Evolutionary conservation across 2,797 vertebrate genomes (phyloP), one percentile per base, ranked within the genome.

Genomic region (Peromyscus nudipes): DNA sequence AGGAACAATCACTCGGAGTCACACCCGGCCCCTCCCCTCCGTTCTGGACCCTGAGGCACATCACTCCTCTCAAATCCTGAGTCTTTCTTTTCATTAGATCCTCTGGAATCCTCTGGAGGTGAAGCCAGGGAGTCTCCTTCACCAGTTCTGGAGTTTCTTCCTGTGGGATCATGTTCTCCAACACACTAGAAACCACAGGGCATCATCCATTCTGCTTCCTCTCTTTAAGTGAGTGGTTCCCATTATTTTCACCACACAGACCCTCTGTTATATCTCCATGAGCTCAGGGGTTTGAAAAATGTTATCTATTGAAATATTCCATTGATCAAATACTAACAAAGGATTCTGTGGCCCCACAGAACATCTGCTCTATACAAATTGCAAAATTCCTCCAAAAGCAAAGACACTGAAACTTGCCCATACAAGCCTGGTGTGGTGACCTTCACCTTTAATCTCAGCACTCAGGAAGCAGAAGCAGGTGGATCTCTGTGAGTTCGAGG

Each of bases 241-340:
- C 73, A 83, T 73, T 92, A 46, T 90, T 94, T 80, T 87, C 3
- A 89, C 46, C 82, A 91, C 40, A 43, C 76, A 67, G 34, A 91
- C 25, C 69, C 80, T 92, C 80, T 92, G 34, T 97, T 85, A 86
- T 64, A 89, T 77, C 55, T 84, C 86, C 67, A 79, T 2, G 11
- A 95, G n/a, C 55, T 57, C 37, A 21, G 12, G 62, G 55, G 73
- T 46, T 46, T 62, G 83, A 94, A 65, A 90, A 92, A 81, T 17
- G 6, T 49, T 52, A 43, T 37, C 52, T 75, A 76, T 80, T 21
- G 64, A 90, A 92, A 95, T 90, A 64, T 91, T 67, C n/a, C 40
- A 76, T 6, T 11, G 65, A 57, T 92, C 60, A 86, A 75, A 25
- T 79, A 75, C 55, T 89, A 80, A 52, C 29, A 84, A 80, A 67